Percentiles rank a stretch among this genome's conserved stretches.
phyloP scores from a whole-genome alignment of 2,797 vertebrate genomes.

The Siniperca undulata region DNA sequence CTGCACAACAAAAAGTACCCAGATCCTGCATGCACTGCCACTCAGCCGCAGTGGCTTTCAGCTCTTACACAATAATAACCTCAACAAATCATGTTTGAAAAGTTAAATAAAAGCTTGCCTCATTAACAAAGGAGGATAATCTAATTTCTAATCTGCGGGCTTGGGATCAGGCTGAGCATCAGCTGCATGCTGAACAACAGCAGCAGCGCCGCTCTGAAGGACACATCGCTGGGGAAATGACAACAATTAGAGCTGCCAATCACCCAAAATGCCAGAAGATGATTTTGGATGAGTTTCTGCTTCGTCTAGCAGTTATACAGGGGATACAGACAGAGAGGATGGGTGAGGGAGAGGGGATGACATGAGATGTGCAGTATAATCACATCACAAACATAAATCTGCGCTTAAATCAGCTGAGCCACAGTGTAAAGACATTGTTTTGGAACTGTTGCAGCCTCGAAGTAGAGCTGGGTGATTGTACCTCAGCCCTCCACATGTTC shows the following conservation, averaged over 20 bases:
- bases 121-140: constrained; percentile 56
- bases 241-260: constrained; percentile 82
- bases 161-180: constrained; percentile 35
- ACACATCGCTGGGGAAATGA: constrained; percentile 66
- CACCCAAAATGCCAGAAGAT: constrained; percentile 71
- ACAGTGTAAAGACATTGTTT: neutral
- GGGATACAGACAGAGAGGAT: constrained; percentile 19
- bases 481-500: neutral
- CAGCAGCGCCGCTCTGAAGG: constrained; percentile 49
- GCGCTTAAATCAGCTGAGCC: constrained; percentile 6
- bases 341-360: constrained; percentile 30
- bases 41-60: constrained; percentile 18
- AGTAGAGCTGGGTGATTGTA: neutral
- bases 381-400: constrained; percentile 40
- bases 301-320: constrained; percentile 22
- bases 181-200: constrained; percentile 6
- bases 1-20: constrained; percentile 8
- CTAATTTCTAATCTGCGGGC: constrained; percentile 53
- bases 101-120: constrained; percentile 59
- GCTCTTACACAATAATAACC: constrained; percentile 11
- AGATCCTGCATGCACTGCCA: neutral
- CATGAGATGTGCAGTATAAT: constrained; percentile 28
- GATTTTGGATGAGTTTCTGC: constrained; percentile 55
- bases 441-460: neutral
- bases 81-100: constrained; percentile 32